Base-by-base conservation (phyloP, 2,797 vertebrate genomes). In the Esox lucius region DNA sequence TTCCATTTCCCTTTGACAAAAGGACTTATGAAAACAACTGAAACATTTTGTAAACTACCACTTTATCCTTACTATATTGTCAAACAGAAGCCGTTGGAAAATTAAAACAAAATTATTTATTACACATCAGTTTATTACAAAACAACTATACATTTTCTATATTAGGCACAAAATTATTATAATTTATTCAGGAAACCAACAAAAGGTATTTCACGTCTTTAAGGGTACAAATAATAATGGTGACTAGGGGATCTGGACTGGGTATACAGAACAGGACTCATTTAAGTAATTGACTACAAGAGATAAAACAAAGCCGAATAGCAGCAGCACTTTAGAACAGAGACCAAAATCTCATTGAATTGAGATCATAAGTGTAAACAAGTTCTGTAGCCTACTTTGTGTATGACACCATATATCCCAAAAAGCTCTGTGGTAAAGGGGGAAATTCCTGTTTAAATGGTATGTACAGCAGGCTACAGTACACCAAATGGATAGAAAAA, bases 281-380 rank as follows among this genome's bases (percentile, higher is more conserved):
- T 88, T 85, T 84, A 87, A 90, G 89, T 89, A 87, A 87, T 82
- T 83, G 83, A 82, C 87, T 86, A 16, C 8, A 28, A 31, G 8
- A 8, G 7, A 67, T 19, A 67, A 2, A 16, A 12, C 22, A 82
- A 82, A 91, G 26, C 24, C 28, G 86, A 91, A 76, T 72, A 90
- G 91, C 91, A 93, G 91, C 92, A 93, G 87, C 85, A 88, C 82
- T 66, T 69, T 33, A 69, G 80, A 68, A 75, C 22, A 73, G 62
- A 46, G 61, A 64, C 71, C 19, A 73, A 75, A 56, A 72, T 4
- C 61, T 79, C 46, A 53, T 79, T 72, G 68, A 17, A 62, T 73
- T 13, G 56, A 74, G 70, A 61, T 49, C 48, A 28, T 83, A 26
- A 66, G 48, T 72, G 89, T 91, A 90, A 91, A 91, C 90, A 85